These are phyloP conservation scores for Crotalus viridis DNA, from an alignment of 2,113 vertebrate species.

Conservation along the genomic window DNA sequence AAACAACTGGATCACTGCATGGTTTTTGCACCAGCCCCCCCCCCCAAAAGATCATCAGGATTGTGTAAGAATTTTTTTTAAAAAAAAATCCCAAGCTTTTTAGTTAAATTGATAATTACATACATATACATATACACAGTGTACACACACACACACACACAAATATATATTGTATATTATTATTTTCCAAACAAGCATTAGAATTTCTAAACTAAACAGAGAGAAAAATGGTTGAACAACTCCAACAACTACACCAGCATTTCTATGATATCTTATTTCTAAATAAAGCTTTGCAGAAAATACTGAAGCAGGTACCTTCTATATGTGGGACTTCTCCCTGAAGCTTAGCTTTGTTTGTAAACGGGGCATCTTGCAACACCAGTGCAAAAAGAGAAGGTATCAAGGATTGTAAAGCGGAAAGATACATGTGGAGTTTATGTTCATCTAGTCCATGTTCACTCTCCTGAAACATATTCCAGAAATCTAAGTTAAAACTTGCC, in stretches of 20 bases:
- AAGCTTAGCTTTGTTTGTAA: constrained; percentile 88
- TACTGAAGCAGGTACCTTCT: constrained; percentile 77
- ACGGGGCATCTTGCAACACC: constrained; percentile 92
- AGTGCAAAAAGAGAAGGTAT: constrained; percentile 91
- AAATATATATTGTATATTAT: not conserved
- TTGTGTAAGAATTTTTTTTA: not conserved
- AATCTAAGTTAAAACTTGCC: not conserved
- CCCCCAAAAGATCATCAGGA: not conserved
- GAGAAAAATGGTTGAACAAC: not conserved
- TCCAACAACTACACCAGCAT: not conserved
- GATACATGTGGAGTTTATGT: constrained; percentile 91
- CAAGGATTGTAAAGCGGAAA: constrained; percentile 93
- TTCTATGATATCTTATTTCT: not conserved
- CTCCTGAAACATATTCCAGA: constrained; percentile 76
- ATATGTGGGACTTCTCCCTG: constrained; percentile 87
- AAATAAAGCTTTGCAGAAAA: constrained; percentile 5
- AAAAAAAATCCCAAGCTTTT: not conserved
- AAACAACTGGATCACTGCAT: not conserved
- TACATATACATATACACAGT: too few relatives aligned
- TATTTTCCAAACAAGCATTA: not conserved
- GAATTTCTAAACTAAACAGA: not conserved
- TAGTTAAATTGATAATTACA: not conserved
- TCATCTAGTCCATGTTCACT: constrained; percentile 93
- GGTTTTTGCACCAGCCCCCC: not conserved
- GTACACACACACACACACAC: too few relatives aligned